Evolutionary conservation across 2,113 vertebrate genomes (phyloP).

Genomic region (Coptodon rendalli): DNA sequence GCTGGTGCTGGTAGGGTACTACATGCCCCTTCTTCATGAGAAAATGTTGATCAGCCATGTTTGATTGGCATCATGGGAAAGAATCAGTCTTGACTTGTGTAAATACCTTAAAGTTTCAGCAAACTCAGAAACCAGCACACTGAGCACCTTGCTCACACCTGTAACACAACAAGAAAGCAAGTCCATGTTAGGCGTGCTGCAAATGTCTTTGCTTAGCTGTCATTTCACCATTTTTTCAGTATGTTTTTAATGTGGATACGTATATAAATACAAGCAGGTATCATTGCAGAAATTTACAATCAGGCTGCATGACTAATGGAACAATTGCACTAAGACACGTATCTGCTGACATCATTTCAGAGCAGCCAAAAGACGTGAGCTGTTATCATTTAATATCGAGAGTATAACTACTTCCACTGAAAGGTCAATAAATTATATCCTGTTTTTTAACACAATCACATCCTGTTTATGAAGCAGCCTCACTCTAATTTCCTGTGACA

Average conservation of each 20-base stretch:
- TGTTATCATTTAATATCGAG: neutral
- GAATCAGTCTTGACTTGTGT: neutral
- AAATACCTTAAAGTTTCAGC: constrained; percentile 57
- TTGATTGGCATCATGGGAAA: neutral
- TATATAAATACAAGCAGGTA: neutral
- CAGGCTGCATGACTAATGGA: neutral
- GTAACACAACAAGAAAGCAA: neutral
- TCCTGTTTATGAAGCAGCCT: neutral
- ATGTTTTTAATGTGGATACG: neutral
- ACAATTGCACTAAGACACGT: neutral
- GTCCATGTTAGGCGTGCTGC: neutral
- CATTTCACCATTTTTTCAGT: neutral
- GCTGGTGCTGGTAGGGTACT: rapidly evolving
- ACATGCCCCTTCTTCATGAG: neutral
- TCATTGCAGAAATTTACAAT: neutral
- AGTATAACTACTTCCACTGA: neutral
- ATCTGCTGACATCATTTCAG: neutral
- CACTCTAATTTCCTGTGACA: neutral
- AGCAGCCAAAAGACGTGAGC: neutral
- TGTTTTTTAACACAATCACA: neutral
- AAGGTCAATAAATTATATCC: neutral
- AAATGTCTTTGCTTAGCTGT: neutral
- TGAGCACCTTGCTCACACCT: constrained; percentile 59
- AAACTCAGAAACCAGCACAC: constrained; percentile 49
- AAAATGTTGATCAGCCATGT: neutral